These are phyloP conservation scores for Boulengerochromis microlepis DNA, from an alignment of 2,113 vertebrate genomes.

Conservation along the genomic window DNA sequence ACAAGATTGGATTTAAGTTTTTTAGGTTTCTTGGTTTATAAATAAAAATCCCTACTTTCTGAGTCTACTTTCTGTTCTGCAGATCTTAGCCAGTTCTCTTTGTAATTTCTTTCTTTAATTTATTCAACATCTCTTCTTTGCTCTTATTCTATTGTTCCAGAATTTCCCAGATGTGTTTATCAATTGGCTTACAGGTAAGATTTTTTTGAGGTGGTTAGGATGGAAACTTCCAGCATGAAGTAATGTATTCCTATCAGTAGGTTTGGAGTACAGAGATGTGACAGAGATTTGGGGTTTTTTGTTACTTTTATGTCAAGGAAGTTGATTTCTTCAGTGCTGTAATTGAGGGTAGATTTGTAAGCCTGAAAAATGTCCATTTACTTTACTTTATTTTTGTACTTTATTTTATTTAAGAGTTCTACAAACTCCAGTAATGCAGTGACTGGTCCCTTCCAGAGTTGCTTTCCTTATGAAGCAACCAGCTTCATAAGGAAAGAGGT, in stretches of 20 bases:
- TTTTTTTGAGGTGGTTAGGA: not conserved
- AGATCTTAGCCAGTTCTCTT: too few relatives aligned
- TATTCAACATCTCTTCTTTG: not conserved
- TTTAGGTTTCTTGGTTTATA: too few relatives aligned
- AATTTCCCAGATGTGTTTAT: not conserved
- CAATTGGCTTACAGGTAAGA: not conserved
- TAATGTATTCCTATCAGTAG: not conserved
- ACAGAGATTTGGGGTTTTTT: accelerated
- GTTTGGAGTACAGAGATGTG: not conserved
- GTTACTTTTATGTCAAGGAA: not conserved
- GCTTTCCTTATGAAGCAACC: not conserved
- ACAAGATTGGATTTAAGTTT: too few relatives aligned
- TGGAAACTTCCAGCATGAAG: not conserved
- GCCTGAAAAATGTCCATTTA: not conserved
- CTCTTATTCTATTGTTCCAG: not conserved
- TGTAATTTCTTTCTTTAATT: not conserved
- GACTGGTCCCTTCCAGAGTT: not conserved
- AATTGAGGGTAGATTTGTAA: not conserved
- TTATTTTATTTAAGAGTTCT: not conserved
- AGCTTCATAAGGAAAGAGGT: not conserved
- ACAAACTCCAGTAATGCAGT: not conserved
- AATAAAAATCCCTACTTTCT: too few relatives aligned
- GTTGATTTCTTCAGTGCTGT: not conserved
- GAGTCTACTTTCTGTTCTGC: too few relatives aligned
- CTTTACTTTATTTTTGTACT: not conserved